Evolutionary conservation across 2,797 vertebrate genomes (phyloP).

Genomic region (Eulemur rubriventer): DNA sequence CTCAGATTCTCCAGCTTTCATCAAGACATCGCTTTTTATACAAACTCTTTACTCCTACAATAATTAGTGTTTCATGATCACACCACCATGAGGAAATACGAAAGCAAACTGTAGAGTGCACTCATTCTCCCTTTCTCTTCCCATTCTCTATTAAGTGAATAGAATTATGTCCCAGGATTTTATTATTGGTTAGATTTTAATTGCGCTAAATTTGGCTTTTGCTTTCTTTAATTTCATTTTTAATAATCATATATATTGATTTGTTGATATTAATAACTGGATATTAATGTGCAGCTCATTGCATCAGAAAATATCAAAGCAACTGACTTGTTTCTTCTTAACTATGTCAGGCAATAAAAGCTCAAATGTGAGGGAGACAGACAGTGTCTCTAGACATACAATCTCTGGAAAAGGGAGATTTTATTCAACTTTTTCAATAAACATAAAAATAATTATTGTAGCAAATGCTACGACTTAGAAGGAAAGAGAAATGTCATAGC

Average conservation of each 20-base stretch:
- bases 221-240: not conserved
- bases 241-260: not conserved
- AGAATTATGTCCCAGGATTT: not conserved
- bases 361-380: not conserved
- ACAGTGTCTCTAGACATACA: not conserved
- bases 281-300: not conserved
- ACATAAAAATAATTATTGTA: not conserved
- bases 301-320: not conserved
- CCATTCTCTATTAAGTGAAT: not conserved
- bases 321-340: not conserved
- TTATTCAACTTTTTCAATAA: not conserved
- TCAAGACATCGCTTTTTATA: not conserved
- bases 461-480: not conserved
- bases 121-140: not conserved
- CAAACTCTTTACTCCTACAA: not conserved
- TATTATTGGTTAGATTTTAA: not conserved
- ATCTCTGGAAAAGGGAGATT: not conserved
- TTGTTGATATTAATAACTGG: not conserved
- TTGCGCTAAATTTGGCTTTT: not conserved
- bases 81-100: not conserved
- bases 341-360: not conserved
- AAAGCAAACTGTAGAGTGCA: not conserved
- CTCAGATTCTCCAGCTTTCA: not conserved
- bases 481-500: not conserved
- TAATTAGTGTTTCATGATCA: not conserved